Base-by-base conservation (phyloP, 2,797 vertebrate genomes). In the Micromesistius poutassou region DNA sequence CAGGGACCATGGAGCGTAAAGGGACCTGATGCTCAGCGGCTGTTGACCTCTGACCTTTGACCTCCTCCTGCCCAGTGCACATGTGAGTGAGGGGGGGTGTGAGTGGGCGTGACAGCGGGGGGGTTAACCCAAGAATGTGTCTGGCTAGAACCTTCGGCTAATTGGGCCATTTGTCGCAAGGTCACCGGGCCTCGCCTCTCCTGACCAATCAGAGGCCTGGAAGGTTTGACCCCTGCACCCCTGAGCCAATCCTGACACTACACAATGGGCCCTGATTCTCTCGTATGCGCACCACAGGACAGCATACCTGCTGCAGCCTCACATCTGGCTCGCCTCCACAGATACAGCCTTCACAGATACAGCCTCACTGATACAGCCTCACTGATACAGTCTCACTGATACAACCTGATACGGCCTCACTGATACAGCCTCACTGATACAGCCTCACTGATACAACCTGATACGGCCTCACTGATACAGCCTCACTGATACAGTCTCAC, bases 141-240 rank as follows among this genome's bases (percentile, higher is more conserved):
- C 80, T 74, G 83, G 88, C 62, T 68, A 80, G 77, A 81, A 80
- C 86, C 86, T 82, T 82, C 7, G 25, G 82, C 88, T 91, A 91
- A 93, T 90, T 91, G 85, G 88, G 85, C 87, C 89, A 88, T 93
- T 92, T 92, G 91, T 87, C 84, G 87, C 86, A 85, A 91, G 87
- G 90, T 90, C 89, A 87, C 80, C 62, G 73, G 72, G 83, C 82
- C 82, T 73, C 84, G 76, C 76, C 4, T 28, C 4, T 25, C 38
- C 73, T 22, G 30, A 55, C 30, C 76, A 30, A 71, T 31, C 30
- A 16, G 78, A 82, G 79, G 78, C 75, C 74, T 80, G 81, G 72
- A 10, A 25, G 33, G 72, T 86, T 76, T 62, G n/a, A 62, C 55
- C 79, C 55, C 79, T 76, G 77, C 74, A 81, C 76, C 36, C 12